Conservation (phyloP, 2,113 vertebrate genomes). For the Hippocampus zosterae region DNA sequence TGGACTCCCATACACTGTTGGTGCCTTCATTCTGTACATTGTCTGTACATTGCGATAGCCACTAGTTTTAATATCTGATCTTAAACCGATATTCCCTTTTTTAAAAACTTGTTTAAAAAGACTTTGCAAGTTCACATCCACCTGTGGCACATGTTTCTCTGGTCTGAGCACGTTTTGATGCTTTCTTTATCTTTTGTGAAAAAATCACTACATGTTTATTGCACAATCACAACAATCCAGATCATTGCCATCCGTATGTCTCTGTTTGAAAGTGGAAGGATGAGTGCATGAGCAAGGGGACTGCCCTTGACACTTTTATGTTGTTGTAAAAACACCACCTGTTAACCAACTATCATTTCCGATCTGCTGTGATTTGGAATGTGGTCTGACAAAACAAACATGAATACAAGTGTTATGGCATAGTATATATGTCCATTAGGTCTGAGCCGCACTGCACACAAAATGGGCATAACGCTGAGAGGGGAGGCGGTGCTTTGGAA, state of each 20-base stretch:
- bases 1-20: background rate
- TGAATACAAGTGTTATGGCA: background rate
- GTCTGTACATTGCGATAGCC: too few relatives aligned
- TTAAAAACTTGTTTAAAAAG: background rate
- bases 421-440: background rate
- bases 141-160: background rate
- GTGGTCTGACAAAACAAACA: background rate
- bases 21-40: background rate
- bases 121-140: background rate
- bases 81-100: background rate
- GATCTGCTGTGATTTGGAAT: background rate
- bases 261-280: background rate
- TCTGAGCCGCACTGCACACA: background rate
- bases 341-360: background rate
- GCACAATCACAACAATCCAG: background rate
- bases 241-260: background rate
- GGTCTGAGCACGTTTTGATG: background rate
- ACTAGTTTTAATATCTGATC: background rate
- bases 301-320: background rate
- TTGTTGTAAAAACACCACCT: slow-evolving; percentile 1
- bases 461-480: background rate
- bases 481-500: background rate
- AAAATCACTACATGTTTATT: background rate
- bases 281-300: background rate
- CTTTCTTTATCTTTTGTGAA: background rate